Conservation (phyloP, 2,797 vertebrate genomes). For the Sciurus vulgaris region DNA sequence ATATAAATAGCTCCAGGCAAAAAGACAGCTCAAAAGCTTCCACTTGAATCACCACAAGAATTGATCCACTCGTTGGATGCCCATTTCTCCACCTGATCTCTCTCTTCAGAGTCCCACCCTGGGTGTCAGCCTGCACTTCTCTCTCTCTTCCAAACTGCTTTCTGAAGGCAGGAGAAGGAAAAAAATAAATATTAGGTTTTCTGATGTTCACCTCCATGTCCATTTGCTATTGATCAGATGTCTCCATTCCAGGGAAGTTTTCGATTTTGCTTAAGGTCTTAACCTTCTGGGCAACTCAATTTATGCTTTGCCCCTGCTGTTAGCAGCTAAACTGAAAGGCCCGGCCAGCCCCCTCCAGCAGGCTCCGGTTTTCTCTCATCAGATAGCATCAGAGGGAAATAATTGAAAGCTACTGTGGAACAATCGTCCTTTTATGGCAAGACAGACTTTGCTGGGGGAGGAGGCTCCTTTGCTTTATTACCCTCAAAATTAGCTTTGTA, state of each 20-base stretch:
- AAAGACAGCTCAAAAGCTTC: background rate
- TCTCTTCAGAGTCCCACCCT: background rate
- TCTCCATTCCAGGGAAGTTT: slow-evolving; percentile 57
- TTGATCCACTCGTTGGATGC: background rate
- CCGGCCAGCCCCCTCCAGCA: slow-evolving; percentile 51
- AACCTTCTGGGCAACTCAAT: slow-evolving; percentile 8
- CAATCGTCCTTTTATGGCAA: slow-evolving; percentile 85
- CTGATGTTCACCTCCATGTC: slow-evolving; percentile 43
- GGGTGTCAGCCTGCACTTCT: slow-evolving; percentile 27
- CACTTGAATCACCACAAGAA: background rate
- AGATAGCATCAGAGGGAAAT: slow-evolving; percentile 87
- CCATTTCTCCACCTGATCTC: background rate
- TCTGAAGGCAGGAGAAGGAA: slow-evolving; percentile 10
- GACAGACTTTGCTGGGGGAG: slow-evolving; percentile 68
- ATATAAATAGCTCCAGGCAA: slow-evolving; percentile 33
- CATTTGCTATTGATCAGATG: slow-evolving; percentile 31
- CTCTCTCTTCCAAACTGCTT: background rate
- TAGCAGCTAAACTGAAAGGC: slow-evolving; percentile 71
- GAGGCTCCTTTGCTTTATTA: slow-evolving; percentile 77
- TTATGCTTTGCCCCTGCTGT: slow-evolving; percentile 58
- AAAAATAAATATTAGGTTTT: background rate
- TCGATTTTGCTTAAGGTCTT: slow-evolving; percentile 50
- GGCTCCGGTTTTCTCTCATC: slow-evolving; percentile 80
- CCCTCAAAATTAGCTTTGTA: slow-evolving; percentile 81
- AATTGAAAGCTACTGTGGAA: slow-evolving; percentile 82